Conservation (phyloP, 1,140 invertebrate species). For the Drosophila triauraria region DNA sequence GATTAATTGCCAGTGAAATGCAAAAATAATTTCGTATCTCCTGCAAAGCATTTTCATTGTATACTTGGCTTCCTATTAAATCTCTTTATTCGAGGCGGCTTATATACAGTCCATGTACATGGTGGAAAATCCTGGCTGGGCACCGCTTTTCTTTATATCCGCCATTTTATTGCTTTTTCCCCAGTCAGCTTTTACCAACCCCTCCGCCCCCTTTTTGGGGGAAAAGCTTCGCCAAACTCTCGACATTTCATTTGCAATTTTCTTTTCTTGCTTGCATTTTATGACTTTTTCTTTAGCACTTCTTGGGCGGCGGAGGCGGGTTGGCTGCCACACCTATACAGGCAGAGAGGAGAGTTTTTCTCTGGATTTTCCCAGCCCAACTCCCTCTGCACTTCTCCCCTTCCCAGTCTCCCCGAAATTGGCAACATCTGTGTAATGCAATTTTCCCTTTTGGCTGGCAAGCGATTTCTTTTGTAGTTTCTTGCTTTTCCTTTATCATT, state of each 20-base stretch:
- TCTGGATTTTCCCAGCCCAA: constrained; percentile 2
- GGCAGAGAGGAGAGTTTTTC: constrained; percentile 27
- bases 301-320: constrained; percentile 14
- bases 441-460: constrained; percentile 68
- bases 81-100: constrained; percentile 42
- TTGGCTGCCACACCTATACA: constrained; percentile 33
- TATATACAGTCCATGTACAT: constrained; percentile 31
- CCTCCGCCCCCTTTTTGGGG: constrained; percentile 1
- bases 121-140: constrained; percentile 9
- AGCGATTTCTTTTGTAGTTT: constrained; percentile 50
- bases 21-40: constrained; percentile 45
- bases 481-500: constrained; percentile 20
- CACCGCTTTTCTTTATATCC: constrained; percentile 56
- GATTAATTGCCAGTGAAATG: constrained; percentile 55
- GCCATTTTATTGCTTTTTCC: constrained; percentile 70
- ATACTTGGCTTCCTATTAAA: constrained; percentile 37
- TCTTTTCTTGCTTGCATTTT: constrained; percentile 76
- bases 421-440: constrained; percentile 81
- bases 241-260: constrained; percentile 78
- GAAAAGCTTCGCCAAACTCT: constrained; percentile 56
- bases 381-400: neutral
- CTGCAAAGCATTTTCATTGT: constrained; percentile 41
- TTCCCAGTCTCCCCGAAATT: constrained; percentile 35
- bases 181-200: constrained; percentile 10
- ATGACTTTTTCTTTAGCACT: constrained; percentile 73